phyloP scores from a whole-genome alignment of 2,797 vertebrate species.

The Halcyon badia region DNA sequence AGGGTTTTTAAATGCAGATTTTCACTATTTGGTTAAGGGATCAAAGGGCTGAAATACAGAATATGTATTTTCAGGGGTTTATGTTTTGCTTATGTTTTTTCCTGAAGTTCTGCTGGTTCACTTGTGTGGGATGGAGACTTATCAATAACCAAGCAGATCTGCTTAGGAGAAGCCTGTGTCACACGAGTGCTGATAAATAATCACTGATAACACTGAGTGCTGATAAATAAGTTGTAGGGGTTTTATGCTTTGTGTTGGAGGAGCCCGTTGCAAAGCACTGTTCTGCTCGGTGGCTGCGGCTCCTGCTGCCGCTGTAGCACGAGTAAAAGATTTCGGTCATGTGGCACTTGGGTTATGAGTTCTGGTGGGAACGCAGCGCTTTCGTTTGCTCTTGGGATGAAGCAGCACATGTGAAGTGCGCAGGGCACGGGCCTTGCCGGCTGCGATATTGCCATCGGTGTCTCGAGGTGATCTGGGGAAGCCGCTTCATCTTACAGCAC shows the following conservation, averaged over 20 bases:
- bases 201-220: background rate
- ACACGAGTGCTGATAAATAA: background rate
- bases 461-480: background rate
- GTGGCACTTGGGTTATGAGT: background rate
- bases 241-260: background rate
- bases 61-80: rapidly evolving
- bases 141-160: background rate
- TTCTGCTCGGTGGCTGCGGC: background rate
- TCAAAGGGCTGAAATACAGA: background rate
- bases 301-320: rapidly evolving
- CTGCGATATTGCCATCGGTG: background rate
- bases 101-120: background rate
- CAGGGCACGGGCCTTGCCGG: background rate
- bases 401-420: background rate
- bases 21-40: background rate
- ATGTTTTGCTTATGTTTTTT: background rate
- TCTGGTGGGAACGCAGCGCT: background rate
- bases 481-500: background rate
- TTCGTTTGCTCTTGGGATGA: background rate
- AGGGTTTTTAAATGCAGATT: background rate
- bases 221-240: background rate
- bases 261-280: background rate
- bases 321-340: background rate
- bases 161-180: background rate
- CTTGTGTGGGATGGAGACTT: too few relatives aligned